Base-by-base conservation (phyloP, 2,113 vertebrate genomes). In the Pleuronectes platessa region DNA sequence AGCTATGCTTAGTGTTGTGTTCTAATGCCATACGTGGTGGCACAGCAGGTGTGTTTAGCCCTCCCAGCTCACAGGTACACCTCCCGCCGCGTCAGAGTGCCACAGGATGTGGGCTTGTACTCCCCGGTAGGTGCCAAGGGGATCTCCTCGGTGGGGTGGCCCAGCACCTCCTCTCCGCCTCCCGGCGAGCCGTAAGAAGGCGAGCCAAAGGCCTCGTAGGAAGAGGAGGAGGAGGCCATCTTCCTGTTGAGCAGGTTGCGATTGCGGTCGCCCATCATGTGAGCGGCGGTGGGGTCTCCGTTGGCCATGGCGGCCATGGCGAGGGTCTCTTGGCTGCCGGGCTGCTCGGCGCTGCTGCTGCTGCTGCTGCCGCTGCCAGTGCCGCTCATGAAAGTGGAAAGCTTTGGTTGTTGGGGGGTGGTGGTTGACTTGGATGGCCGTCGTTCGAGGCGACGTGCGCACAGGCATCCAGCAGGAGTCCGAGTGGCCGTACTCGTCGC, bases 391-490 rank as follows among this genome's bases (percentile, higher is more conserved):
- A 99, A 99, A 90, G 98, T 99, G 88, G 98, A 99, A 92, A 99
- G 97, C 95, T 99, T 99, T 94, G 97, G 97, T 95, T 97, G 97
- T 90, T 94, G 92, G 35, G 90, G 87, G 82, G 68, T 91, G 86
- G 88, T 87, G 87, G 91, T 89, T 26, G 91, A 97, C 92, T 97
- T 98, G 90, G 92, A 90, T 79, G 94, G 96, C 91, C 97, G 97
- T 85, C 96, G 95, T 93, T 99, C 98, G 0, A n/a, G 98, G 98
- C 86, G 98, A 99, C 74, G 97, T 99, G 88, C 96, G 97, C 87
- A 99, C 98, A 5, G 98, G 98, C 98, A 99, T 99, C 98, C 98
- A 99, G 94, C 98, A 99, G 94, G 98, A 97, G 89, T 99, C 98
- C 13, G 98, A 99, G 95, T 99, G 98, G 93, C 98, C 97, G 0